Conservation (phyloP, 2,888 invertebrate genomes). For the Hyppa rectilinea region DNA sequence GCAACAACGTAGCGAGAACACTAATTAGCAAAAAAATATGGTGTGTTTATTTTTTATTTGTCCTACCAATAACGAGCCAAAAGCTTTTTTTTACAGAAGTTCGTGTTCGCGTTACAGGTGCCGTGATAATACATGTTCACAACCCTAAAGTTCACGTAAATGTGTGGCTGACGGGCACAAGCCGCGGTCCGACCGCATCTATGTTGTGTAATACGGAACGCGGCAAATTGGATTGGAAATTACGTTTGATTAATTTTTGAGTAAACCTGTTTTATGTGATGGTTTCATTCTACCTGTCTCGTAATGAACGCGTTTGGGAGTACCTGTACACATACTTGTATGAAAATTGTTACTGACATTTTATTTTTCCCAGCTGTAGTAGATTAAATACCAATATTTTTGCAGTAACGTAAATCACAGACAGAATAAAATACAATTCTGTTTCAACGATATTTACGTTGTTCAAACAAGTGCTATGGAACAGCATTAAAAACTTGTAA, state of each 20-base stretch:
- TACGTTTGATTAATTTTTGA: conserved; percentile 60
- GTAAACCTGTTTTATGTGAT: conserved; percentile 20
- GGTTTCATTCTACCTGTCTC: conserved; percentile 16
- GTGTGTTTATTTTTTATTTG: background rate
- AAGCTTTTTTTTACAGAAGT: background rate
- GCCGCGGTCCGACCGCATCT: conserved; percentile 65
- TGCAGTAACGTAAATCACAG: background rate
- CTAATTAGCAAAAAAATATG: background rate
- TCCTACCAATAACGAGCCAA: background rate
- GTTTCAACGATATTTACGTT: background rate
- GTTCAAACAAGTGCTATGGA: background rate
- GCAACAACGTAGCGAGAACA: background rate
- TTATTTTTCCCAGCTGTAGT: no score
- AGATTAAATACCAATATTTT: background rate
- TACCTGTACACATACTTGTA: background rate
- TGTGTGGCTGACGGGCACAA: conserved; percentile 73
- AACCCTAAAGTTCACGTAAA: conserved; percentile 56
- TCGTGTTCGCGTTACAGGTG: background rate
- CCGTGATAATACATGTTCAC: background rate
- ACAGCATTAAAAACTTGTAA: conserved; percentile 15
- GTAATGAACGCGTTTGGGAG: background rate
- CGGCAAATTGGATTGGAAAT: conserved; percentile 66
- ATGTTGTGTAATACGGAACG: conserved; percentile 61
- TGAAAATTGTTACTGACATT: background rate
- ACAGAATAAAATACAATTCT: background rate